Base-by-base conservation (phyloP, 2,888 invertebrate species). In the Eumacrocentrus americanus region DNA sequence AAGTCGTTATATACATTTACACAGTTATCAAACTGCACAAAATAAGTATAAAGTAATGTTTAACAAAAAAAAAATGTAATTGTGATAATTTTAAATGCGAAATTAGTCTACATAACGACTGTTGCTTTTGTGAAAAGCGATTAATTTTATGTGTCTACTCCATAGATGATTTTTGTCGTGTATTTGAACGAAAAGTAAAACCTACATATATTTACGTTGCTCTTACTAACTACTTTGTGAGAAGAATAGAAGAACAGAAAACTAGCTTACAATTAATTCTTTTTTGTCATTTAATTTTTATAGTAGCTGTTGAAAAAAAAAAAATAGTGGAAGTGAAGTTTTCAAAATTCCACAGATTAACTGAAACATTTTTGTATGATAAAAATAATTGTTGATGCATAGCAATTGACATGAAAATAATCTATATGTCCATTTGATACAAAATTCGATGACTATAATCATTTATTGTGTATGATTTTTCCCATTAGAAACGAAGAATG, bases 81-180 rank as follows among this genome's bases (percentile, higher is more conserved):
- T 16, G 38, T 51, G 22, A 38, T 22, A 51, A 38, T 51, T 51
- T 38, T 50, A 18, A 35, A 51, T 22, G 11, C 16, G 6, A 48
- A 14, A 14, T 50, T 18, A 34, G 12, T 48, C 11, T 25, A 2
- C 5, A 14, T 18, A 14, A 22, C 37, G 12, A 38, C 38, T 38
- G 7, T 1, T 35, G 9, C 9, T 18, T 6, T 42, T n/a, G 22
- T 12, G 2, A 22, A 38, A 23, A 51, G 34, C 34, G 12, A 37
- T 7, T 12, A 37, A 23, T 35, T 34, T 20, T n/a, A 12, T 22
- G 9, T 29, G 7, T 37, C 2, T 22, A 12, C 11, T 22, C 18
- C 14, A 18, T 50, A 12, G 22, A 11, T 37, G 23, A 12, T 22
- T 7, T 22, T 5, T 34, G 37, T 38, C 22, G 14, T 38, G 23